Base-by-base conservation (phyloP, 1,140 invertebrate genomes). In the Hestina assimilis region DNA sequence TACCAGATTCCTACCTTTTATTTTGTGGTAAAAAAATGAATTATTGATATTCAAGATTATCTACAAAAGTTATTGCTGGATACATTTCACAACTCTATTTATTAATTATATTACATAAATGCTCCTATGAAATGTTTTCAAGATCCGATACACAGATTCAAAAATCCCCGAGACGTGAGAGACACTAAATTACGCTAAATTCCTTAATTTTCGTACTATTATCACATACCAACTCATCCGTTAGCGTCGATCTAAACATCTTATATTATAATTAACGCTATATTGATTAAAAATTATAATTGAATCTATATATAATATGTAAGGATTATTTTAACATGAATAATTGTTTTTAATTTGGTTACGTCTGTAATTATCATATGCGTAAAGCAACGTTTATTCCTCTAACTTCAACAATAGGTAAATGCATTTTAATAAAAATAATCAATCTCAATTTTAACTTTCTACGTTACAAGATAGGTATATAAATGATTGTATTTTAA, bases 171-270 rank as follows among this genome's bases (percentile, higher is more conserved):
- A 69, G 61, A 69, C 59, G 42, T 57, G 51, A 54, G 69, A 59
- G 29, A 59, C 63, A n/a, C n/a, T n/a, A n/a, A n/a, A n/a, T 74
- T 73, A 63, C 41, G 50, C 66, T 79, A 72, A 52, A 66, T 56
- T 56, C 77, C 80, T 83, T n/a, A n/a, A 84, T 67, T 69, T 72
- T 68, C 71, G 69, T 76, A 71, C 76, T 83, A 82, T 79, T 84
- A 85, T 86, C 83, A 86, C 83, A 86, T 76, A 63, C 72, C 66
- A 68, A 69, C 66, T 62, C 66, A 73, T 71, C 61, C 63, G 55
- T 75, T 61, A 47, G 40, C 56, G 21, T 60, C 55, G 24, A 54
- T 56, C 59, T 60, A 59, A 42, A 29, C 31, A 33, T 50, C 14
- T 57, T 40, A 52, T 5, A 20, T 48, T 19, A 48, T 38, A 31